Percentiles rank a stretch among this genome's conserved stretches.
phyloP scores from a whole-genome alignment of 2,113 vertebrate species.

The Arvicanthis niloticus region DNA sequence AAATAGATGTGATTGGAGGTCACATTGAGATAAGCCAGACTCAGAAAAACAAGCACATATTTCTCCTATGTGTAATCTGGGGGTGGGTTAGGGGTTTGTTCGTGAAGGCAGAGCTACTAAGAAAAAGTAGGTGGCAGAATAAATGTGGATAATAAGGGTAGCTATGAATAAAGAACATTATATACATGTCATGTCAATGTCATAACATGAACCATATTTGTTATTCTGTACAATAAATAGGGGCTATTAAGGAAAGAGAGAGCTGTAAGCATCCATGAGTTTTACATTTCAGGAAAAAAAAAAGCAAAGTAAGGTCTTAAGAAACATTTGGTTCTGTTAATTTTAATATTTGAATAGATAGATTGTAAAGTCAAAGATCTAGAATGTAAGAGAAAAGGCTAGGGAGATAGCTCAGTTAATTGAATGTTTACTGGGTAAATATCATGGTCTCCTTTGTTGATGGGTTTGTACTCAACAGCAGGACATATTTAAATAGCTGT shows the following conservation, averaged over 20 bases:
- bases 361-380: background rate
- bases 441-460: background rate
- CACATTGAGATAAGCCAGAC: background rate
- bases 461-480: background rate
- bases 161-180: background rate
- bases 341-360: background rate
- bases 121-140: background rate
- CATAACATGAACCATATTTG: background rate
- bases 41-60: background rate
- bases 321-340: background rate
- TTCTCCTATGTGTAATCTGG: background rate
- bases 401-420: background rate
- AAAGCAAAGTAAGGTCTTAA: background rate
- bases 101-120: background rate
- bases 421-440: background rate
- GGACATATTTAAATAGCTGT: slow-evolving; percentile 76
- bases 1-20: background rate
- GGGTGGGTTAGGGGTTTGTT: background rate
- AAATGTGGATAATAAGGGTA: background rate
- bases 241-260: background rate
- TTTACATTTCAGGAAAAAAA: background rate
- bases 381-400: background rate
- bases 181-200: background rate
- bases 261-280: background rate
- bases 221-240: background rate